Evolutionary conservation across 1,140 invertebrate species (phyloP), one percentile per base, ranked within the genome.

Genomic region (Zaprionus vittiger): DNA sequence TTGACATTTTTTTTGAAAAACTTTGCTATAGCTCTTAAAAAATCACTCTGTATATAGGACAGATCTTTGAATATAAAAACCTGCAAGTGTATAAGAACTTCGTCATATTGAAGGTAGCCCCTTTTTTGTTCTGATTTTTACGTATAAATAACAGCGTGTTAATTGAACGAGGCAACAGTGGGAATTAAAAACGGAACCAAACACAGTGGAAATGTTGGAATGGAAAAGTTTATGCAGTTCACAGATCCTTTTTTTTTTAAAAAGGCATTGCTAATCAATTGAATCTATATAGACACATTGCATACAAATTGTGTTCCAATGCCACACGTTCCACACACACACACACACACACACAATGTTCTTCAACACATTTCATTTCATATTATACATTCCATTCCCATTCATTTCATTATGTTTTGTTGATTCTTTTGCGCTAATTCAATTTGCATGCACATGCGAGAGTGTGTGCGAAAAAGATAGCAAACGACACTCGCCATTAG

Each of bases 71-170:
- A 31, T 0, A 31, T 31, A 31, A 2, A 31, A 31, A 2, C 7
- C 28, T 31, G 7, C 7, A 2, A 31, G 31, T 9, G 31, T 34
- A 34, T 34, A 11, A 34, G 9, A 4, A 3, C 9, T 34, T 34
- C 7, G 9, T 2, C 31, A 34, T 28, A 1, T 28, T 6, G 28
- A 28, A 28, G 6, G 5, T 28, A 28, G 7, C 20, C 0, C 31
- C 28, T 31, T 34, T 34, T 31, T 34, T 34, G 9, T 11, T 34
- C 31, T 34, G 31, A 11, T 34, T 34, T 34, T 7, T 20, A 31
- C 81, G 76, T 73, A 78, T 75, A 80, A 84, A 78, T 81, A 79
- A 69, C 24, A 57, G n/a, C 17, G 78, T 72, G 78, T 38, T 84
- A 84, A 84, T 77, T 84, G 57, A 11, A 20, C 24, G 68, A 24